phyloP scores from a whole-genome alignment of 2,797 vertebrate species.

The Morus bassanus region DNA sequence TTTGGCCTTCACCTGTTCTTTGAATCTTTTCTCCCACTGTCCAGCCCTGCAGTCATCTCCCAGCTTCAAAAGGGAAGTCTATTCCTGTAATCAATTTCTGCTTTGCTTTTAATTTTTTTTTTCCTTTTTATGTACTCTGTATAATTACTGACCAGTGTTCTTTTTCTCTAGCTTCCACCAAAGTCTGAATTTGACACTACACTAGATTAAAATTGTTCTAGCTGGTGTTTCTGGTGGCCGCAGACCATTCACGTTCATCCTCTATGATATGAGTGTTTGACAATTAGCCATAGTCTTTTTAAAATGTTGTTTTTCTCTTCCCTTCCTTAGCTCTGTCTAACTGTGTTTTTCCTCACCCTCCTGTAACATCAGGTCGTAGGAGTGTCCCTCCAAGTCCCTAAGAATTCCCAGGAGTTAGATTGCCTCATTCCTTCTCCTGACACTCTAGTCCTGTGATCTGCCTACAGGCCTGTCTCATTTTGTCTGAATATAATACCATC shows the following conservation, averaged over 20 bases:
- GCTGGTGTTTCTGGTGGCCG: neutral
- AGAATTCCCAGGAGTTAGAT: neutral
- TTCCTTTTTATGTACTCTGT: neutral
- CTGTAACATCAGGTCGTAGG: neutral
- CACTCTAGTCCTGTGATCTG: neutral
- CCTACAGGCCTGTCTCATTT: neutral
- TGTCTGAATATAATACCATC: neutral
- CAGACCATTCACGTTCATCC: neutral
- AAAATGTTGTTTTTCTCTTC: neutral
- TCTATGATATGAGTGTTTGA: neutral
- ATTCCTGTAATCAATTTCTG: neutral
- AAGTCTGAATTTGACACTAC: neutral
- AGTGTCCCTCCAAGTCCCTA: fast-evolving
- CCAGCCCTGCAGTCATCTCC: neutral
- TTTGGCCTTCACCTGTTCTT: neutral
- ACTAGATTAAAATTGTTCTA: neutral
- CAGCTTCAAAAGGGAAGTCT: neutral
- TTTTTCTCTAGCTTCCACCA: neutral
- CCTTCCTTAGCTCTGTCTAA: neutral
- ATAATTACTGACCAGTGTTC: neutral
- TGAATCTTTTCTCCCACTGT: neutral
- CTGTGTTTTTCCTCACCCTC: neutral
- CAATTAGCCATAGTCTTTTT: neutral
- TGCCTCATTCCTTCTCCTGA: neutral
- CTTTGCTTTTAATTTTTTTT: neutral